Base-by-base conservation (phyloP, 2,797 vertebrate genomes). In the Bovichtus diacanthus region DNA sequence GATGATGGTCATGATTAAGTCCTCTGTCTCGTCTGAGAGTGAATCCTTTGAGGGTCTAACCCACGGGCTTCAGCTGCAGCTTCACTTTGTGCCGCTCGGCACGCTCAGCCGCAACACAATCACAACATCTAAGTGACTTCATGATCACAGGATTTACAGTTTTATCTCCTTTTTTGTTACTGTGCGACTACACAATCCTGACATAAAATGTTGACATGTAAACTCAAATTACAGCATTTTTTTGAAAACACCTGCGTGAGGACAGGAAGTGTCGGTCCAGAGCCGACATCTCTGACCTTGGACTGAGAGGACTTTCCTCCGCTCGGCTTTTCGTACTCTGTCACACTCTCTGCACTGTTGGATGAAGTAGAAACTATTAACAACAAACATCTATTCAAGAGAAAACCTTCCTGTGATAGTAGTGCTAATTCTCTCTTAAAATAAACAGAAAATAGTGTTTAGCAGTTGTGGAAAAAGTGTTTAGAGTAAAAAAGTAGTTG, bases 1-100 rank as follows among this genome's bases (percentile, higher is more conserved):
- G 84, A 73, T 78, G 72, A 85, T 82, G 74, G 90, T 84, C 63
- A 72, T 84, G 79, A 88, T 83, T 75, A 79, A 83, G 58, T 64
- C 67, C 66, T 74, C 61, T 50, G 71, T 78, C 61, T 73, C 75
- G 61, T 64, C 78, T 76, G 47, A 15, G 15, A 64, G 41, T 55
- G 47, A 90, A 70, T 63, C 63, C 61, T 84, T 86, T 60, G 65
- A 76, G 59, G 59, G 59, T 76, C 71, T 69, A 71, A 34, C 16
- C 18, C 64, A 63, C 74, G 29, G 34, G 61, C 43, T 25, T 60
- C 51, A 63, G 72, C 77, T 66, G 56, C 47, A 63, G 59, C 59
- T 70, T 21, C 7, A 18, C 41, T 55, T 21, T 38, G 21, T 31
- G 44, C 21, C 19, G 47, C 56, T 43, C 44, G 1, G 71, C 78